phyloP scores from a whole-genome alignment of 2,797 vertebrate genomes.

The Anabacerthia variegaticeps region DNA sequence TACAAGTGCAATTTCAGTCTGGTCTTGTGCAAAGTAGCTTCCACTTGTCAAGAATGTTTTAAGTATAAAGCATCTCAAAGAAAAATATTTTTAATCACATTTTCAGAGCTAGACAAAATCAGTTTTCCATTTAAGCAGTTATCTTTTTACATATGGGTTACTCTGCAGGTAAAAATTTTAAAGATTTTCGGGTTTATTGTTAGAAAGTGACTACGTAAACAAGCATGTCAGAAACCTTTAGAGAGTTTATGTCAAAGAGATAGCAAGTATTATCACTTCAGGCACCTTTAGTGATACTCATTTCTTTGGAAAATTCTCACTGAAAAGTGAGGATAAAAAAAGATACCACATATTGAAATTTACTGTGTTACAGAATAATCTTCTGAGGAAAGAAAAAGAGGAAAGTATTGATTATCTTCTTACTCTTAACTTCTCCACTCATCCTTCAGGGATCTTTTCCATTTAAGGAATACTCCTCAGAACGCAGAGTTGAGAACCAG shows the following conservation, averaged over 20 bases:
- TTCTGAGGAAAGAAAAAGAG: background rate
- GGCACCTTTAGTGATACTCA: background rate
- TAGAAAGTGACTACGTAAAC: background rate
- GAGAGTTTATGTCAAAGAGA: background rate
- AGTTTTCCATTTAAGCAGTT: background rate
- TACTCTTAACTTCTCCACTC: background rate
- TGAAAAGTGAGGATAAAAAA: background rate
- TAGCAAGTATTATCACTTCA: background rate
- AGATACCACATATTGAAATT: background rate
- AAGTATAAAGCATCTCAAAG: background rate
- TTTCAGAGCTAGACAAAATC: background rate
- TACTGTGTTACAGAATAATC: background rate
- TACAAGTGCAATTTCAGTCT: background rate
- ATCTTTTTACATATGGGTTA: background rate
- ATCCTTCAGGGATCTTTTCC: background rate
- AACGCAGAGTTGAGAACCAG: background rate
- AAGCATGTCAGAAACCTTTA: background rate
- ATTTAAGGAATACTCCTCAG: background rate
- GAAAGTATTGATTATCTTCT: background rate
- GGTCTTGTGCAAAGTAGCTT: background rate
- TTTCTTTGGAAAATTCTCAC: background rate
- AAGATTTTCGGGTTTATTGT: background rate
- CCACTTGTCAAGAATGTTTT: background rate
- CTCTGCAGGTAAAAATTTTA: background rate
- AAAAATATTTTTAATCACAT: background rate